Evolutionary conservation across 2,797 vertebrate genomes (phyloP).

Genomic region (Pogoniulus pusillus): DNA sequence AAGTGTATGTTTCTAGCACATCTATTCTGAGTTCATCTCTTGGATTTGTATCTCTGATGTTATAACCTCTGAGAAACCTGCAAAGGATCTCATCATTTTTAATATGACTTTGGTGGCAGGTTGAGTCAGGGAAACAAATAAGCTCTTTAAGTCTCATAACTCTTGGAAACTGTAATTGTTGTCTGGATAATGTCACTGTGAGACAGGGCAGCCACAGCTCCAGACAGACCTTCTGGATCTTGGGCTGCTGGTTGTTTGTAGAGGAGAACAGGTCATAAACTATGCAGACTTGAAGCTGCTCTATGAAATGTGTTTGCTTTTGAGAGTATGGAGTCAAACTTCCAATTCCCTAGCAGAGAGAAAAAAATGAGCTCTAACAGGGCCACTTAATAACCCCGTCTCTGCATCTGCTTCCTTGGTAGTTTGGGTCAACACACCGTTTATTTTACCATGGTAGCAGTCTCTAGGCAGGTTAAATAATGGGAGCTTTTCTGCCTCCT

Average conservation of each 20-base stretch:
- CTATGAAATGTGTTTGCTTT: conserved; percentile 54
- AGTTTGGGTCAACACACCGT: not conserved
- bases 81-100: not conserved
- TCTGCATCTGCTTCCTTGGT: conserved; percentile 3
- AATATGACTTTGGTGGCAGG: not conserved
- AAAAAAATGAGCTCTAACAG: conserved; percentile 1
- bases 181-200: not conserved
- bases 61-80: not conserved
- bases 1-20: not conserved
- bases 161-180: conserved; percentile 6
- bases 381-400: not conserved
- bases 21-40: not conserved
- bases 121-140: not conserved
- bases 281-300: not conserved
- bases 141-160: not conserved
- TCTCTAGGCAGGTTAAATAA: conserved; percentile 30
- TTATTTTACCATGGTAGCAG: not conserved
- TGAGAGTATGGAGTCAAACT: conserved; percentile 3
- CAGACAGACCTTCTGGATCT: conserved; percentile 2
- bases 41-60: not conserved
- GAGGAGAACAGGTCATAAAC: not conserved
- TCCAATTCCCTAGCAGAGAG: conserved; percentile 18
- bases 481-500: not conserved
- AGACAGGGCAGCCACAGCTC: not conserved
- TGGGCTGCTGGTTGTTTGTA: not conserved